Evolutionary conservation across 2,888 invertebrate genomes (phyloP).

Genomic region (Caenorhabditis drosophilae): DNA sequence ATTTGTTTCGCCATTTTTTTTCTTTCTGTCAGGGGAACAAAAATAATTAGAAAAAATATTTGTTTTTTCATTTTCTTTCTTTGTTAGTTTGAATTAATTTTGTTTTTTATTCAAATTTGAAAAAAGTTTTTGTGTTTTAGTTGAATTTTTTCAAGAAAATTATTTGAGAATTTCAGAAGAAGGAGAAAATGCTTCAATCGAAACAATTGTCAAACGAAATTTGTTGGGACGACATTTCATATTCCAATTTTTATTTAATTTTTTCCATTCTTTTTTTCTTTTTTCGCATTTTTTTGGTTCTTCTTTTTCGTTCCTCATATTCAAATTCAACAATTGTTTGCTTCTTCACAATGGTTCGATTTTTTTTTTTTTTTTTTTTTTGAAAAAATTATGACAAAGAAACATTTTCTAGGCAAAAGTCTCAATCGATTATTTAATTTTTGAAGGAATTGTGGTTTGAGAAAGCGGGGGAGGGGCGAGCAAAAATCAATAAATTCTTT

Average conservation of each 20-base stretch:
- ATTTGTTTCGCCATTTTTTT: too few species aligned
- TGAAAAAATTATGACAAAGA: not conserved
- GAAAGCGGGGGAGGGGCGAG: too few species aligned
- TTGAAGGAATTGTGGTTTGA: conserved; percentile 21
- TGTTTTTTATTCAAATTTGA: not conserved
- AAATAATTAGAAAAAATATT: too few species aligned
- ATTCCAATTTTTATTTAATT: not conserved
- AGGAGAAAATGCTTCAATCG: not conserved
- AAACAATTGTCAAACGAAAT: not conserved
- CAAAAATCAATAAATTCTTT: too few species aligned
- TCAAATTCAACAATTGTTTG: not conserved
- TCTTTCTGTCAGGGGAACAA: too few species aligned
- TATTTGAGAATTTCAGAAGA: not conserved
- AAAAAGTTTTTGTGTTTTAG: not conserved
- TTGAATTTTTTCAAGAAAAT: not conserved
- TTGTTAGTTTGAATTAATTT: not conserved
- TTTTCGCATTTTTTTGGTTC: conserved; percentile 5
- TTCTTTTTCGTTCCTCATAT: conserved; percentile 9
- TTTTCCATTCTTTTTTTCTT: conserved; percentile 5
- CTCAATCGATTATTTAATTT: conserved; percentile 14
- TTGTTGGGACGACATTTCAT: not conserved
- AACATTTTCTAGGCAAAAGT: conserved; percentile 14
- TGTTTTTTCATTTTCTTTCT: too few species aligned
- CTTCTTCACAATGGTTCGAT: not conserved
- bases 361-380: conserved; percentile 1